phyloP scores from a whole-genome alignment of 2,797 vertebrate species.

The Iguana delicatissima region DNA sequence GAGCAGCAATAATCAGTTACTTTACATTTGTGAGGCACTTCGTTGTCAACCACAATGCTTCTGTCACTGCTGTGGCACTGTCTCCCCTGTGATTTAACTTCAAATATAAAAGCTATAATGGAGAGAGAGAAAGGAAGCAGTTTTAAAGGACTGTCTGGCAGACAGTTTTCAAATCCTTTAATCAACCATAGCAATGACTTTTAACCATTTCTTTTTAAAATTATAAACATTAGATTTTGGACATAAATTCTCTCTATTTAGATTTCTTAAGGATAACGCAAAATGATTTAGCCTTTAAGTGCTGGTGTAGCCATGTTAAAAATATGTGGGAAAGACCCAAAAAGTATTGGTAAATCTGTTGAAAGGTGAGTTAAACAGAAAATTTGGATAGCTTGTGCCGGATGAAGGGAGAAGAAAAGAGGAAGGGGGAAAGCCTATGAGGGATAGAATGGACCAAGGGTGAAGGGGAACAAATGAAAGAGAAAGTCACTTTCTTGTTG shows the following conservation, averaged over 20 bases:
- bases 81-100: slow-evolving; percentile 59
- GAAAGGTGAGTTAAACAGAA: slow-evolving; percentile 55
- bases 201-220: slow-evolving; percentile 53
- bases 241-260: slow-evolving; percentile 55
- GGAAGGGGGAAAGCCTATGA: neutral
- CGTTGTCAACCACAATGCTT: slow-evolving; percentile 42
- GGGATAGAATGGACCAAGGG: slow-evolving; percentile 8
- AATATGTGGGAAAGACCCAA: slow-evolving; percentile 43
- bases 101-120: slow-evolving; percentile 59
- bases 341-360: neutral
- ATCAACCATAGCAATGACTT: slow-evolving; percentile 59
- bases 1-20: slow-evolving; percentile 43
- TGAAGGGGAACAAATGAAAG: slow-evolving; percentile 35
- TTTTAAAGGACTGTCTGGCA: slow-evolving; percentile 65
- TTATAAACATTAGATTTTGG: slow-evolving; percentile 63
- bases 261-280: slow-evolving; percentile 63
- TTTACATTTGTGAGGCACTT: slow-evolving; percentile 47
- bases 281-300: slow-evolving; percentile 57
- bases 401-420: slow-evolving; percentile 3
- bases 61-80: slow-evolving; percentile 56
- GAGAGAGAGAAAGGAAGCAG: slow-evolving; percentile 42
- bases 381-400: slow-evolving; percentile 36
- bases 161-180: slow-evolving; percentile 45
- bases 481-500: neutral
- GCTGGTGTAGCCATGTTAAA: slow-evolving; percentile 64